phyloP scores from a whole-genome alignment of 2,888 invertebrate species.

The Chironomus riparius region DNA sequence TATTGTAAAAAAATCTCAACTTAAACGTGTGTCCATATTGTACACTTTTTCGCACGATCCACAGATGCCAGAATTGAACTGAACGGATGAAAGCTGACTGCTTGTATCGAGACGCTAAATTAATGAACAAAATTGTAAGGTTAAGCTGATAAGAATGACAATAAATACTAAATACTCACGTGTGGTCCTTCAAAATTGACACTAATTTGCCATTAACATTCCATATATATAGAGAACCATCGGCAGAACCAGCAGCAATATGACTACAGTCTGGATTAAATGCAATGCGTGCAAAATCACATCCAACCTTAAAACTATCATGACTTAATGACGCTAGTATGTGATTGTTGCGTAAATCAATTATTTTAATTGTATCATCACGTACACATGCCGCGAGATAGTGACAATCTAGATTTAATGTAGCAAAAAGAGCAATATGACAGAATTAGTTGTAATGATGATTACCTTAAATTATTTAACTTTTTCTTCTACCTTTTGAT shows the following conservation, averaged over 20 bases:
- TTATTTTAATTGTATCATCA: constrained; percentile 88
- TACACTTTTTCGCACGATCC: constrained; percentile 70
- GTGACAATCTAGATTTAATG: constrained; percentile 59
- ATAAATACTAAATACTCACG: constrained; percentile 50
- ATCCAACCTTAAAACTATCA: constrained; percentile 90
- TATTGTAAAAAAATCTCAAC: too few species aligned
- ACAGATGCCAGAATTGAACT: constrained; percentile 71
- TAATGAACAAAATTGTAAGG: not conserved
- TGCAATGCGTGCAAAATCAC: constrained; percentile 87
- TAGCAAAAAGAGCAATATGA: constrained; percentile 39
- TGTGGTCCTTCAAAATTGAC: constrained; percentile 68
- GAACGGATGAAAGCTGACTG: constrained; percentile 82
- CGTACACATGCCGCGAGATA: constrained; percentile 86
- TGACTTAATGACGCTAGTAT: constrained; percentile 86
- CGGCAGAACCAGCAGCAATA: constrained; percentile 83
- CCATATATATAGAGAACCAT: constrained; percentile 91
- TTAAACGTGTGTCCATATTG: constrained; percentile 57
- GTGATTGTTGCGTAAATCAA: constrained; percentile 91
- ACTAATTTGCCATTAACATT: constrained; percentile 68
- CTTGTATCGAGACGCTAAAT: constrained; percentile 69
- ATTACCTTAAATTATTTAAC: not conserved
- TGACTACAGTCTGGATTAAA: constrained; percentile 87
- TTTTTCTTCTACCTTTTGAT: constrained; percentile 63
- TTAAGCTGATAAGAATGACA: not conserved
- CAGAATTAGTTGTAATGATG: too few species aligned